phyloP scores from a whole-genome alignment of 1,140 invertebrate species.

The Eriosoma lanigerum region DNA sequence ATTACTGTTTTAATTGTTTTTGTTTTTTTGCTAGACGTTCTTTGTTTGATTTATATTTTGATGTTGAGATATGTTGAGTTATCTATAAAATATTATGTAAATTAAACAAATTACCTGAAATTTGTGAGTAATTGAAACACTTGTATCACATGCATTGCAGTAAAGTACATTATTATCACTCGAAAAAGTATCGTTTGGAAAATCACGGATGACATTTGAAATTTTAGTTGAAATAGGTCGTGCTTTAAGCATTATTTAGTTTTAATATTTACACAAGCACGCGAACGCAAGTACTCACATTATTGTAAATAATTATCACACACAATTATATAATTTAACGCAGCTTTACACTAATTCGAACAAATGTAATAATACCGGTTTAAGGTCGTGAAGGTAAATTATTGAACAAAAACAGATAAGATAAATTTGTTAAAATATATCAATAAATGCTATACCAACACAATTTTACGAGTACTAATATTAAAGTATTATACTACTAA shows the following conservation, averaged over 20 bases:
- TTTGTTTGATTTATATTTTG: not conserved
- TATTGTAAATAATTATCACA: not conserved
- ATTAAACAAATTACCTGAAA: not conserved
- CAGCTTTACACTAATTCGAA: too few species aligned
- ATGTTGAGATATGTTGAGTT: conserved; percentile 4
- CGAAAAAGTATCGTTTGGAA: conserved; percentile 9
- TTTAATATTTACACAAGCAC: not conserved
- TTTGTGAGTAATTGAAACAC: too few species aligned
- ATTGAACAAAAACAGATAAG: too few species aligned
- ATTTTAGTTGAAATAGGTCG: conserved; percentile 13
- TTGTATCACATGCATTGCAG: conserved; percentile 8
- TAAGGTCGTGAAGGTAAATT: too few species aligned
- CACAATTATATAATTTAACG: too few species aligned
- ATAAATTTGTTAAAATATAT: too few species aligned
- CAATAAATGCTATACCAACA: too few species aligned
- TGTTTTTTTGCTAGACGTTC: conserved; percentile 1
- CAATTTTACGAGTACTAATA: too few species aligned
- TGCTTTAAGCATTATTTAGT: conserved; percentile 7
- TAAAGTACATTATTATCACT: conserved; percentile 21
- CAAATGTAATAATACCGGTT: too few species aligned
- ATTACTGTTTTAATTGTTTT: not conserved
- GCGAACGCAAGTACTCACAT: not conserved
- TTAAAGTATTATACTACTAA: too few species aligned
- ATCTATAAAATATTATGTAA: not conserved
- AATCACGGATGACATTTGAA: not conserved